Percentiles rank a stretch among this genome's conserved stretches.
phyloP scores from a whole-genome alignment of 2,888 invertebrate genomes.

The Sceliomorpha sp. region DNA sequence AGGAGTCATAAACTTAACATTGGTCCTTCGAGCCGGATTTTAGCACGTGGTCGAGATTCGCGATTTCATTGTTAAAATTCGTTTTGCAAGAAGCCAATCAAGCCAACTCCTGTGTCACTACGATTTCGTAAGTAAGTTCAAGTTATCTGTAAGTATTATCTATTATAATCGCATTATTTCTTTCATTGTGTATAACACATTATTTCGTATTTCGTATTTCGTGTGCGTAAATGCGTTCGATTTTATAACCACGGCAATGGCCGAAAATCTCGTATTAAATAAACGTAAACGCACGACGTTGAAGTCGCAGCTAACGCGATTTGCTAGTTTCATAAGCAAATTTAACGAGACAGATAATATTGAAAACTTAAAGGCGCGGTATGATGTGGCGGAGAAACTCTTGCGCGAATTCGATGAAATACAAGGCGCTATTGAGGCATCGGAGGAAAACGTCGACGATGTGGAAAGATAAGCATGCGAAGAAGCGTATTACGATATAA shows the following conservation, averaged over 20 bases:
- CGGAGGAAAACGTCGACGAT: slow-evolving; percentile 1
- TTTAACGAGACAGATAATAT: background rate
- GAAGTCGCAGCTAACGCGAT: slow-evolving; percentile 10
- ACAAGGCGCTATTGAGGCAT: slow-evolving; percentile 2
- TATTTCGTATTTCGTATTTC: too few species aligned
- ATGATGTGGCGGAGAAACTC: slow-evolving; percentile 1
- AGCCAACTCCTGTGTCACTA: too few species aligned
- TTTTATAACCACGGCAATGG: background rate
- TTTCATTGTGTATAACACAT: too few species aligned
- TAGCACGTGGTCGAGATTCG: too few species aligned
- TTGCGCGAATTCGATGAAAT: slow-evolving; percentile 10
- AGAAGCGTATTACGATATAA: slow-evolving; percentile 14
- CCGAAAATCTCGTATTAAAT: background rate
- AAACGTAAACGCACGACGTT: slow-evolving; percentile 11
- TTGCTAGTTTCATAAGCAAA: slow-evolving; percentile 4
- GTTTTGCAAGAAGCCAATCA: too few species aligned
- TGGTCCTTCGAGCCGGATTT: too few species aligned
- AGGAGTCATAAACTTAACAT: too few species aligned
- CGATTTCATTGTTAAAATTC: too few species aligned
- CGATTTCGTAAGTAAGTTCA: too few species aligned
- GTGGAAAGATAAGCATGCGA: background rate
- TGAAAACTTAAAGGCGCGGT: slow-evolving; percentile 5
- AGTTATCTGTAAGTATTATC: too few species aligned
- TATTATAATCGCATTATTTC: too few species aligned
- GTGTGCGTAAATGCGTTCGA: too few species aligned